Conservation (phyloP, 1,140 invertebrate species). For the Calephelis virginiensis region DNA sequence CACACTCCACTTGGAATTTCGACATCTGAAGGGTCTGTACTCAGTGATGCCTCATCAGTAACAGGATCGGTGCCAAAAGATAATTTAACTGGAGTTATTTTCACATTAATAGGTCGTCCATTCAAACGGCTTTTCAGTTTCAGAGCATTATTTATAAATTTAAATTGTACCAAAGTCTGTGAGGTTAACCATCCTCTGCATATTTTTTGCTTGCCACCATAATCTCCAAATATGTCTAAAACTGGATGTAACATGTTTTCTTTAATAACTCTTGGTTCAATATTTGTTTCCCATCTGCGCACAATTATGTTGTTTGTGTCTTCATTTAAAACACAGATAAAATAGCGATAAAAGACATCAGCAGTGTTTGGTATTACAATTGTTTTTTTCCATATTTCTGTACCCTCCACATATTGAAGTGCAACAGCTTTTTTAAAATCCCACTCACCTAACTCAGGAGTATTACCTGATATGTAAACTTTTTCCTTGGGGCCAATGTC, state of each 20-base stretch:
- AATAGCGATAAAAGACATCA: conserved; percentile 88
- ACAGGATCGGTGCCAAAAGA: conserved; percentile 61
- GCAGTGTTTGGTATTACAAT: conserved; percentile 82
- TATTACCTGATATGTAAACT: conserved; percentile 58
- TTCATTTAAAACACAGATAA: conserved; percentile 82
- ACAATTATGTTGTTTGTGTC: conserved; percentile 83
- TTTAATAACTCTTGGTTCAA: conserved; percentile 81
- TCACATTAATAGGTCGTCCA: conserved; percentile 84
- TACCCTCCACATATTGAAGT: conserved; percentile 60
- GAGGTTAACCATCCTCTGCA: conserved; percentile 93
- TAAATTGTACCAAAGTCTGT: conserved; percentile 92
- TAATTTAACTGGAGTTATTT: conserved; percentile 89
- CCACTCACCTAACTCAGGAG: conserved; percentile 67
- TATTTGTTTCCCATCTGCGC: conserved; percentile 90
- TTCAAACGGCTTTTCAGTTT: conserved; percentile 87
- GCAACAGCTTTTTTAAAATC: conserved; percentile 72
- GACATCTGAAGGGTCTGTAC: conserved; percentile 78
- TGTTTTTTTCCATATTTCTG: conserved; percentile 76
- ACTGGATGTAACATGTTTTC: conserved; percentile 44
- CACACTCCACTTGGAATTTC: conserved; percentile 74
- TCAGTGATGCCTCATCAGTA: conserved; percentile 78
- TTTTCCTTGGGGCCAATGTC: conserved; percentile 53
- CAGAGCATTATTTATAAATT: conserved; percentile 91
- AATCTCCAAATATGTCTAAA: conserved; percentile 82
- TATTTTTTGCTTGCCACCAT: conserved; percentile 81